Conservation (phyloP, 2,797 vertebrate species). For the Pangasius macronema region DNA sequence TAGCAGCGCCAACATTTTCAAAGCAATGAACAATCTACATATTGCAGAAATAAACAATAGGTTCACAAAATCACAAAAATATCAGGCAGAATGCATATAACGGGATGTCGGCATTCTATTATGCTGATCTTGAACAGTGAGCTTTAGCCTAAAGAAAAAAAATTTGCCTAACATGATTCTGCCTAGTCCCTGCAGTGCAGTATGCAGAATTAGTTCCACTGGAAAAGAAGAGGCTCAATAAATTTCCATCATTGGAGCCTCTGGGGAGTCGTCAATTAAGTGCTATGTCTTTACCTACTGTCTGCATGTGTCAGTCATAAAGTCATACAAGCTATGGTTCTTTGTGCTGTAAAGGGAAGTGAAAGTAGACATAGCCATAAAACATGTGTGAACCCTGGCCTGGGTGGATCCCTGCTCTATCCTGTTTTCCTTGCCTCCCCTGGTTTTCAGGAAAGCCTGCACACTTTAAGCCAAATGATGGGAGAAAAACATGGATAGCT, state of each 20-base stretch:
- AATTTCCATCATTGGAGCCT: constrained; percentile 28
- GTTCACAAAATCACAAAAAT: background rate
- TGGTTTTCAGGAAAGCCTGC: constrained; percentile 46
- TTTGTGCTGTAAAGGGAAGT: constrained; percentile 48
- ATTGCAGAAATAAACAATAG: constrained; percentile 16
- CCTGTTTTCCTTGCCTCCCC: constrained; percentile 46
- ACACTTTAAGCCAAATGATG: constrained; percentile 36
- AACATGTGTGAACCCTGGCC: constrained; percentile 36
- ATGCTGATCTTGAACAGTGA: background rate
- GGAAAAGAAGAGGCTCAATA: constrained; percentile 34
- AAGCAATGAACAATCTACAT: constrained; percentile 12
- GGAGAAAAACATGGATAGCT: constrained; percentile 5
- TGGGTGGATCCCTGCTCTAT: constrained; percentile 53
- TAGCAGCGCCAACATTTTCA: constrained; percentile 29
- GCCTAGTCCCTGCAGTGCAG: constrained; percentile 24
- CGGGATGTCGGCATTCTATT: background rate
- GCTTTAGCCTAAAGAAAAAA: constrained; percentile 7
- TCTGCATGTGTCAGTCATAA: constrained; percentile 36
- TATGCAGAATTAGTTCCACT: constrained; percentile 29
- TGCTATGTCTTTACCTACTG: constrained; percentile 17
- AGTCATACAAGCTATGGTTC: constrained; percentile 33
- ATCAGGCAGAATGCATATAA: background rate
- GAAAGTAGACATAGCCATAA: constrained; percentile 32
- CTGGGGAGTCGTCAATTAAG: constrained; percentile 42
- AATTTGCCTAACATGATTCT: background rate